These are phyloP conservation scores for Spatula clypeata DNA, from an alignment of 2,797 vertebrate species.

Conservation along the genomic window DNA sequence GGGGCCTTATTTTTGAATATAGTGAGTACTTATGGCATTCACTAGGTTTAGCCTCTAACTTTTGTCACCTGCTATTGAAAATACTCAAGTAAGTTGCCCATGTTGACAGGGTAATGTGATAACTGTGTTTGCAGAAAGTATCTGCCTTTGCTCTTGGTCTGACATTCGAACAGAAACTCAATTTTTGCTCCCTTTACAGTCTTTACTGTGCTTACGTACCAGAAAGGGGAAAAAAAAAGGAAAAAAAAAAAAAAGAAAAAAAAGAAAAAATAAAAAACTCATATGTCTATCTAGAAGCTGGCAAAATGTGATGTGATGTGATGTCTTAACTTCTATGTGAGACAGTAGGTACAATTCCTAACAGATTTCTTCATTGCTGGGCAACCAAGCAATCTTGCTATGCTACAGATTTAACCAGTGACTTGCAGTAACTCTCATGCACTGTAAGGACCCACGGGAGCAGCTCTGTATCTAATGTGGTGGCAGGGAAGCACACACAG, in stretches of 20 bases:
- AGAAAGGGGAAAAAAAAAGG: not conserved
- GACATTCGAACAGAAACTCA: not conserved
- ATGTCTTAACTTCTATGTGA: not conserved
- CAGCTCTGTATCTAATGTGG: not conserved
- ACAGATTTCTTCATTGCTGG: conserved; percentile 16
- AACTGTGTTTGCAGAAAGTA: not conserved
- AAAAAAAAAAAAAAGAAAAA: rapidly evolving
- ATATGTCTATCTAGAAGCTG: not conserved
- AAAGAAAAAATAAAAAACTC: not conserved
- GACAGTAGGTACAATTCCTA: not conserved
- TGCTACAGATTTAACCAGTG: not conserved
- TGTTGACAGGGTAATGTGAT: not conserved
- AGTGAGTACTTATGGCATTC: not conserved
- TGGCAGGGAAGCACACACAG: rapidly evolving
- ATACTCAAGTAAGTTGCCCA: not conserved
- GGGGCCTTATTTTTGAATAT: not conserved
- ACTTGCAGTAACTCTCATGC: not conserved
- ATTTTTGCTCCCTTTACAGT: not conserved
- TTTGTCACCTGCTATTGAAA: conserved; percentile 34
- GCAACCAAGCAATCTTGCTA: not conserved
- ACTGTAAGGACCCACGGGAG: not conserved
- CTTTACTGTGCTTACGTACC: not conserved
- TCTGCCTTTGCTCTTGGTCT: not conserved
- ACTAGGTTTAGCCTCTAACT: not conserved
- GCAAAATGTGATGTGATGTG: not conserved